These are phyloP conservation scores for Phasianus colchicus DNA, from an alignment of 2,113 vertebrate species.

Conservation along the genomic window DNA sequence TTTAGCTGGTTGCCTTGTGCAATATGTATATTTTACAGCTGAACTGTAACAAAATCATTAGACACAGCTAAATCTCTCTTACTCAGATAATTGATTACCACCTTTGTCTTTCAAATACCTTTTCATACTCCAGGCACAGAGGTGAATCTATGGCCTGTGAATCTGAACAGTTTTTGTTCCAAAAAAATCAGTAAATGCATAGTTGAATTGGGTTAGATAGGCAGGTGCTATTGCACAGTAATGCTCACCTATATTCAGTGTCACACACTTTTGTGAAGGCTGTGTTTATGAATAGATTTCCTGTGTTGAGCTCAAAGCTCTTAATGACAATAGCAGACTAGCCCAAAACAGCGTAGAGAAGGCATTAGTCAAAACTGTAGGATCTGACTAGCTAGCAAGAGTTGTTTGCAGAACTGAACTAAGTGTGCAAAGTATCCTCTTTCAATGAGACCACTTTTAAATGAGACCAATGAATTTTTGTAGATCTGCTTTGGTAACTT, in stretches of 20 bases:
- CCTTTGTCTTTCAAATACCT: constrained; percentile 58
- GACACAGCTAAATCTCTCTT: constrained; percentile 49
- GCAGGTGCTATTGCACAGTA: constrained; percentile 58
- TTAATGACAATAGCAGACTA: background rate
- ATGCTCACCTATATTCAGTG: constrained; percentile 30
- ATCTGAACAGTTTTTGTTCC: constrained; percentile 62
- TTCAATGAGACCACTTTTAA: background rate
- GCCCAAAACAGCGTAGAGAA: background rate
- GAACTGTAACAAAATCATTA: constrained; percentile 65
- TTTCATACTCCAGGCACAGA: constrained; percentile 51
- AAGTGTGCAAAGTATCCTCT: background rate
- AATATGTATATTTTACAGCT: constrained; percentile 71
- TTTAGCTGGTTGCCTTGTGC: constrained; percentile 73
- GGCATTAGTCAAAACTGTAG: background rate
- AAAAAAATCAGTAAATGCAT: constrained; percentile 33
- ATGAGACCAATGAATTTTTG: background rate
- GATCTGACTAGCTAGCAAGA: constrained; percentile 21
- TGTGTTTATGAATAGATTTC: constrained; percentile 6
- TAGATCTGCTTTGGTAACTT: background rate
- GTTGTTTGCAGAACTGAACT: background rate
- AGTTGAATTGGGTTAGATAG: constrained; percentile 42
- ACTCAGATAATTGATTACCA: constrained; percentile 65
- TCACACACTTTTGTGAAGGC: constrained; percentile 3
- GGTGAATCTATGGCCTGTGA: constrained; percentile 42
- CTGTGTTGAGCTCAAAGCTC: background rate